These are phyloP conservation scores for Catharus fuscescens DNA, from an alignment of 2,113 vertebrate species.

Conservation along the genomic window DNA sequence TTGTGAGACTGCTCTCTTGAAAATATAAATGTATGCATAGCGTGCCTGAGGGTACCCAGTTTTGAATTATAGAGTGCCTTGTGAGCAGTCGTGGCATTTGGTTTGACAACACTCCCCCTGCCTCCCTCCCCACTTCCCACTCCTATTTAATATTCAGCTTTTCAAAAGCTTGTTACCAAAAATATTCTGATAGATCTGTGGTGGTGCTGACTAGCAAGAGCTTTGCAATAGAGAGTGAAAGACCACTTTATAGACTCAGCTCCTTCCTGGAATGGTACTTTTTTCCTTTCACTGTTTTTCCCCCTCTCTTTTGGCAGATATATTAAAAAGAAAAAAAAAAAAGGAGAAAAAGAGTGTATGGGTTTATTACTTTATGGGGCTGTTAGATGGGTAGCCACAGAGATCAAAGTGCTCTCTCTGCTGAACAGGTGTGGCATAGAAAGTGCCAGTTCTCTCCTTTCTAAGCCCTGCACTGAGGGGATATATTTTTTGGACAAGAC, in stretches of 20 bases:
- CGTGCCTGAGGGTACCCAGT: conserved; percentile 1
- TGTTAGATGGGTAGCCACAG: conserved; percentile 8
- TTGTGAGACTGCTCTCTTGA: conserved; percentile 49
- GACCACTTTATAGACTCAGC: conserved; percentile 17
- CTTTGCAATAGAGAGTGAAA: conserved; percentile 34
- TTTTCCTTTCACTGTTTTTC: conserved; percentile 8
- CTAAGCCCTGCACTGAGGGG: neutral
- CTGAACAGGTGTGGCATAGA: conserved; percentile 2
- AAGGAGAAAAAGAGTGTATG: neutral
- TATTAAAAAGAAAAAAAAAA: neutral
- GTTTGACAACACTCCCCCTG: conserved; percentile 48
- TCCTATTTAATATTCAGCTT: conserved; percentile 59
- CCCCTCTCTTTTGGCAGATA: neutral
- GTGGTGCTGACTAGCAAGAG: conserved; percentile 30
- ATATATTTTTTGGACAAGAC: neutral
- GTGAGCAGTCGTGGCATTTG: conserved; percentile 41
- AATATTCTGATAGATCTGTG: conserved; percentile 53
- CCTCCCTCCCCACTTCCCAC: conserved; percentile 9
- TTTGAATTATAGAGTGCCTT: conserved; percentile 70
- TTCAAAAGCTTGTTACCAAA: conserved; percentile 60
- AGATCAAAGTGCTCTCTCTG: conserved; percentile 14
- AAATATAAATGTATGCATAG: conserved; percentile 37
- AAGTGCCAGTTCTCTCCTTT: neutral
- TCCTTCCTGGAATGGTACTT: conserved; percentile 50
- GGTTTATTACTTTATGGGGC: neutral